phyloP scores from a whole-genome alignment of 64 coral and sea anemone genomes.

The Actinia equina region DNA sequence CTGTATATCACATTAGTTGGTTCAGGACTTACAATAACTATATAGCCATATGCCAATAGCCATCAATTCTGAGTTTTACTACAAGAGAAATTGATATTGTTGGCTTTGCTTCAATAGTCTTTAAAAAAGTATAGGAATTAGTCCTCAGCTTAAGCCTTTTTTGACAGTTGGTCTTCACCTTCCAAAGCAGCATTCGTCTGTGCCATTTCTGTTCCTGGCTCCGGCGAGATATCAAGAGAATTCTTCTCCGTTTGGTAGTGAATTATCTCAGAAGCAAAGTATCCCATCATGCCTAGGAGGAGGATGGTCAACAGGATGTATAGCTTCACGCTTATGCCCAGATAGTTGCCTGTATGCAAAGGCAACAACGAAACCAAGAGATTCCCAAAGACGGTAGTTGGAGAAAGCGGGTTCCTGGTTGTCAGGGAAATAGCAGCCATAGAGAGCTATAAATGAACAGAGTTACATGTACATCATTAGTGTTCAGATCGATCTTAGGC shows the following conservation, averaged over 20 bases:
- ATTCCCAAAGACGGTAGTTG: conserved; percentile 73
- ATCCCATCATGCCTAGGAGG: conserved; percentile 37
- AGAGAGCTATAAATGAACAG: conserved; percentile 35
- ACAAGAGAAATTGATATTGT: not conserved
- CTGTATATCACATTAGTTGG: no score
- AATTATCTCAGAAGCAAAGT: conserved; percentile 46
- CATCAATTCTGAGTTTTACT: no score
- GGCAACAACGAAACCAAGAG: conserved; percentile 47
- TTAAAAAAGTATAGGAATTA: not conserved
- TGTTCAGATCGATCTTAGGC: no score
- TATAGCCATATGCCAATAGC: no score
- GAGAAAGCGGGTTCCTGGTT: conserved; percentile 72
- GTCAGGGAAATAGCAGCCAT: conserved; percentile 68
- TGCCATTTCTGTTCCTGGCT: not conserved
- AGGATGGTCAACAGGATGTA: conserved; percentile 43
- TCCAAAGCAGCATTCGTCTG: not conserved
- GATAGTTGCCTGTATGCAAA: conserved; percentile 57
- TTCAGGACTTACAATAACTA: no score
- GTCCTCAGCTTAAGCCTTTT: not conserved
- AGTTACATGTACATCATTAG: not conserved
- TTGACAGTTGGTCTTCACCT: not conserved
- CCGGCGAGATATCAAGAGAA: not conserved
- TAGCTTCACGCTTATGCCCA: conserved; percentile 55
- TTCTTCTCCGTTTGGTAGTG: conserved; percentile 13
- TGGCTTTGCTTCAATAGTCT: not conserved